Percentiles rank a stretch among this genome's conserved stretches.
These are phyloP conservation scores for Gallirallus australis DNA, from an alignment of 2,797 vertebrate species.

Conservation along the genomic window DNA sequence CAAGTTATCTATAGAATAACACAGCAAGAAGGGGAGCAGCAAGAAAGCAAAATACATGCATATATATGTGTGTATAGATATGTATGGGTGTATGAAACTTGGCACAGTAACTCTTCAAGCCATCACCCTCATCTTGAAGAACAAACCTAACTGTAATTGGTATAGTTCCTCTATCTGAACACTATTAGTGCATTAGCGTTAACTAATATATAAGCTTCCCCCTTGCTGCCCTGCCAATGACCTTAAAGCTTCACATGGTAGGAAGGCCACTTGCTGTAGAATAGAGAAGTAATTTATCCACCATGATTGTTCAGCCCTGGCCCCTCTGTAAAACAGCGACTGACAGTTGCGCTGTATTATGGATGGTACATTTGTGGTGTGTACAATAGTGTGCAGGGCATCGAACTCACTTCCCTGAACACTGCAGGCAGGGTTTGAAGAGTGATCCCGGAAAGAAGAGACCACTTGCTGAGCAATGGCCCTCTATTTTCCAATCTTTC, in stretches of 20 bases:
- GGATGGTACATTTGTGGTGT: slow-evolving; percentile 44
- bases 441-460: slow-evolving; percentile 10
- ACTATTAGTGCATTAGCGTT: slow-evolving; percentile 60
- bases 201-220: slow-evolving; percentile 65
- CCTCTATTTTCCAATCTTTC: slow-evolving; percentile 56
- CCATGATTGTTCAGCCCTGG: slow-evolving; percentile 43
- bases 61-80: neutral
- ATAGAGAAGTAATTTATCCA: slow-evolving; percentile 70
- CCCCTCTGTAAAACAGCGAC: slow-evolving; percentile 70
- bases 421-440: slow-evolving; percentile 27
- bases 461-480: slow-evolving; percentile 36
- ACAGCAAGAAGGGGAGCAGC: neutral
- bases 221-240: slow-evolving; percentile 63
- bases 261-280: slow-evolving; percentile 71
- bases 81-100: neutral
- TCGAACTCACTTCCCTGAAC: slow-evolving; percentile 33
- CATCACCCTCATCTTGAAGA: neutral
- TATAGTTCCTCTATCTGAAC: slow-evolving; percentile 51
- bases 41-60: neutral
- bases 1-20: neutral
- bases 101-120: neutral
- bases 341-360: slow-evolving; percentile 71
- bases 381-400: slow-evolving; percentile 24
- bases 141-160: slow-evolving; percentile 5
- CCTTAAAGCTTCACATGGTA: slow-evolving; percentile 67